Evolutionary conservation across 2,797 vertebrate genomes (phyloP), one percentile per base, ranked within the genome.

Genomic region (Tadarida brasiliensis): DNA sequence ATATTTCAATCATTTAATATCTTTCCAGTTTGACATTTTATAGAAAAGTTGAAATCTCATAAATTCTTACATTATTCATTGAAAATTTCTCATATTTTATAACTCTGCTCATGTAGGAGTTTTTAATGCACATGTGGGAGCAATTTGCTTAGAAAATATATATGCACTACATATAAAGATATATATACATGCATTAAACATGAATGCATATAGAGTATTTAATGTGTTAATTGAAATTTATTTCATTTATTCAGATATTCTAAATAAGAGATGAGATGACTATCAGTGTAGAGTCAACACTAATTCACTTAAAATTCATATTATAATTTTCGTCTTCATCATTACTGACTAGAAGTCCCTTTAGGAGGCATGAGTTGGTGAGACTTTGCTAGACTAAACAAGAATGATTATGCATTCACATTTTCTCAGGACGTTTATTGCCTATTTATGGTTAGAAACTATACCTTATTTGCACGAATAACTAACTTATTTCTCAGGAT

Each of bases 401-500:
- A 82, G 15, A 84, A 87, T 57, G 15, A 57, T 71, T 87, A 65
- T 12, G 6, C 19, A 82, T 54, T 91, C 39, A 80, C 15, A 68
- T 94, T 93, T 84, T 81, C 65, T 61, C 20, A 77, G 57, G 26
- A 85, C 8, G 74, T 57, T 65, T 56, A 78, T 83, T 73, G 3
- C 3, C 73, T 90, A 30, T 86, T 88, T 82, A 73, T 44, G 19
- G 10, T 70, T 87, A 90, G 26, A n/a, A 94, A 3, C 22, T 92
- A 49, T 51, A 92, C 20, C 20, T 78, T 95, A 83, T 92, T 95
- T 95, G 39, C 16, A 94, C 51, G 93, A 73, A 54, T 77, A 78
- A 70, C 30, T 84, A 76, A 91, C 65, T 87, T 93, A 90, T 90
- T 96, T 93, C 35, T 59, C 47, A 82, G 49, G 16, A 94, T 78